A percentile compares a stretch with the other conserved stretches of the same genome.
These are phyloP conservation scores for Folsomia manolachei DNA, from an alignment of 2,888 invertebrate genomes.

Conservation along the genomic window DNA sequence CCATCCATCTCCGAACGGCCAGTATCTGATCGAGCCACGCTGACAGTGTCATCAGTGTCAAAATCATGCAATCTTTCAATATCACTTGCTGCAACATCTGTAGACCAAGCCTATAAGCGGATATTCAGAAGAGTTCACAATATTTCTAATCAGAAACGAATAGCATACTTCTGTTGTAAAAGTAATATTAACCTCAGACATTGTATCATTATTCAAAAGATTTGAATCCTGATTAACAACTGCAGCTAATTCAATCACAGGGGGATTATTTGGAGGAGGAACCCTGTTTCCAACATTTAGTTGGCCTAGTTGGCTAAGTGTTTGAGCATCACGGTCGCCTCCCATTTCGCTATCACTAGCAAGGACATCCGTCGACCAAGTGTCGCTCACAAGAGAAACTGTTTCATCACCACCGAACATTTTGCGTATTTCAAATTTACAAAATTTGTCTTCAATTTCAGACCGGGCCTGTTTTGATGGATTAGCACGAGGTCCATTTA, in stretches of 20 bases:
- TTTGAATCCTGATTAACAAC: conserved; percentile 25
- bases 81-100: conserved; percentile 90
- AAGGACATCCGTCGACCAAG: conserved; percentile 97
- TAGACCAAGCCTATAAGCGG: conserved; percentile 88
- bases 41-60: conserved; percentile 66
- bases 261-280: conserved; percentile 15
- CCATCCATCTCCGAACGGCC: conserved; percentile 59
- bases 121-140: no score
- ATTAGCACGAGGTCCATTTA: conserved; percentile 37
- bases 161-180: neutral
- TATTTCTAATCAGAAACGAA: conserved; percentile 74
- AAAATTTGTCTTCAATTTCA: conserved; percentile 97
- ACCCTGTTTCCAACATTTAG: conserved; percentile 15
- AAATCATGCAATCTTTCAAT: conserved; percentile 87
- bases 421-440: conserved; percentile 77
- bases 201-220: conserved; percentile 34
- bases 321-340: conserved; percentile 31
- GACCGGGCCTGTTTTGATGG: conserved; percentile 69
- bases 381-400: conserved; percentile 93
- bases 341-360: conserved; percentile 91
- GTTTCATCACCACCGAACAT: conserved; percentile 81
- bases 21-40: conserved; percentile 69
- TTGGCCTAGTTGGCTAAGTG: conserved; percentile 26
- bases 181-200: conserved; percentile 24
- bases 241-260: conserved; percentile 17